Conservation (phyloP, 1,140 invertebrate species). For the Rhopalosiphum maidis region DNA sequence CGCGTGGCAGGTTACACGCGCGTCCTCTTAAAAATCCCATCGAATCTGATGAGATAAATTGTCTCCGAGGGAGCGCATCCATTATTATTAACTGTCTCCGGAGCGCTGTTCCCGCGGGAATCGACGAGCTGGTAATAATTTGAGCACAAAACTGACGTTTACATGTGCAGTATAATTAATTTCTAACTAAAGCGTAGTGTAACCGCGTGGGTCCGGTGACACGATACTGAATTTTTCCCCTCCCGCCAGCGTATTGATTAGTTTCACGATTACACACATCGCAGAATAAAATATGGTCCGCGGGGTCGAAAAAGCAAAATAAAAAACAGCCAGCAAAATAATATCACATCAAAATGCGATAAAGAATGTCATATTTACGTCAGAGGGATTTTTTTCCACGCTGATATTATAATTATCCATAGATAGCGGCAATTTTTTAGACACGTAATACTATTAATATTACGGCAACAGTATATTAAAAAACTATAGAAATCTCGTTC, state of each 20-base stretch:
- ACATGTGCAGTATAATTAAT: conserved; percentile 43
- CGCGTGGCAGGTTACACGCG: neutral
- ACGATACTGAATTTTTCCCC: neutral
- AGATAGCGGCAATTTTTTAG: neutral
- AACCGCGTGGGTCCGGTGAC: neutral
- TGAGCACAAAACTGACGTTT: conserved; percentile 37
- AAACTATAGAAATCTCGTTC: neutral
- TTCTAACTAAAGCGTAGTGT: neutral
- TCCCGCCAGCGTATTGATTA: neutral
- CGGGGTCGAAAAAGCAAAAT: neutral
- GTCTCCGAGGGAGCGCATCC: neutral
- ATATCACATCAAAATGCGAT: neutral
- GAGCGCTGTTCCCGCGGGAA: neutral
- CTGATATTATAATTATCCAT: neutral
- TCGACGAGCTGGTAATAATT: conserved; percentile 44
- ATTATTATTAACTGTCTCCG: conserved; percentile 49
- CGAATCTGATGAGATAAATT: conserved; percentile 44
- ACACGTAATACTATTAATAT: neutral
- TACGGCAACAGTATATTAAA: too few relatives aligned
- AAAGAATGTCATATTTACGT: neutral
- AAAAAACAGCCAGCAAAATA: neutral
- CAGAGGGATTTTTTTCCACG: neutral
- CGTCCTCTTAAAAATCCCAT: conserved; percentile 14
- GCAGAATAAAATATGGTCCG: neutral
- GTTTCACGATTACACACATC: neutral